Evolutionary conservation across 2,797 vertebrate species (phyloP).

Genomic region (Lacerta viridis): DNA sequence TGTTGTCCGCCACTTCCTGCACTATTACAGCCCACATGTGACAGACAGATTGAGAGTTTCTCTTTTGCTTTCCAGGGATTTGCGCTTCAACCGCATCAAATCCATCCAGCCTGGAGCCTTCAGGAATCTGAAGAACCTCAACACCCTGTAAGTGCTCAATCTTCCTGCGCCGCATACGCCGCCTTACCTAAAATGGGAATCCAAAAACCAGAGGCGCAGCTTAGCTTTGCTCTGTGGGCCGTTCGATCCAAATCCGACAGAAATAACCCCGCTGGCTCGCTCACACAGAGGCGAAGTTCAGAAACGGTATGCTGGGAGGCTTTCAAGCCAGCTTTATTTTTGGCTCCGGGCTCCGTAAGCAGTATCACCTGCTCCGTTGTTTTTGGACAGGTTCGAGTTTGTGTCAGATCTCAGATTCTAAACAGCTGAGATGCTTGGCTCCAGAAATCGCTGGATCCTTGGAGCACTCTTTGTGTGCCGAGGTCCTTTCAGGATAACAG

Average conservation of each 20-base stretch:
- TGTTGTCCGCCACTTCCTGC: background rate
- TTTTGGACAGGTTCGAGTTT: conserved; percentile 17
- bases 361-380: background rate
- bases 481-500: conserved; percentile 18
- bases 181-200: background rate
- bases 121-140: conserved; percentile 75
- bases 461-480: background rate
- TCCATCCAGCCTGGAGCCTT: conserved; percentile 73
- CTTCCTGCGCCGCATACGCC: accelerated
- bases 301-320: background rate
- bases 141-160: conserved; percentile 72
- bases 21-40: accelerated
- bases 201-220: background rate
- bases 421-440: background rate
- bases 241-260: background rate
- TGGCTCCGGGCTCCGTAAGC: background rate
- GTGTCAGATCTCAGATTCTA: background rate
- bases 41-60: background rate
- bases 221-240: background rate
- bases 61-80: conserved; percentile 71
- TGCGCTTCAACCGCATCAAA: conserved; percentile 80
- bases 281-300: background rate
- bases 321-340: background rate
- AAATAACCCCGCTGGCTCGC: background rate
- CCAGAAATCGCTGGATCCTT: background rate